Evolutionary conservation across 2,113 vertebrate species (phyloP).

Genomic region (Carassius gibelio): DNA sequence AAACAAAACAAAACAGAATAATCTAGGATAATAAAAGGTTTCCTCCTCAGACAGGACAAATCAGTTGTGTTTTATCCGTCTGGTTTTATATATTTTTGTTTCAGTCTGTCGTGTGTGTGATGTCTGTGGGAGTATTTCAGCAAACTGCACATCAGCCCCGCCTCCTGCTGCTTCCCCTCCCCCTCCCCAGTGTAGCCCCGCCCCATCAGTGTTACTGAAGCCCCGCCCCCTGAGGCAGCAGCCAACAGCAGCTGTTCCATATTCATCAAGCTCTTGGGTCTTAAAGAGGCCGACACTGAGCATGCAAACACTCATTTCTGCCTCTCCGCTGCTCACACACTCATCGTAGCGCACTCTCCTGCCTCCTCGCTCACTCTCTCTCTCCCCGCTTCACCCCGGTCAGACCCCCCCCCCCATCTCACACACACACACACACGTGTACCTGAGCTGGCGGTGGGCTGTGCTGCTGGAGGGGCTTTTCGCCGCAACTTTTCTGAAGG

Average conservation of each 20-base stretch:
- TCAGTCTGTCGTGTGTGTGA: too few relatives aligned
- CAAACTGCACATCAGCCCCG: too few relatives aligned
- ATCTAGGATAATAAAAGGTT: too few relatives aligned
- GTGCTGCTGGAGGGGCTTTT: constrained; percentile 68
- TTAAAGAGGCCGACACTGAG: constrained; percentile 93
- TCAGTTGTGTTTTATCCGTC: too few relatives aligned
- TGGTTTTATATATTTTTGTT: too few relatives aligned
- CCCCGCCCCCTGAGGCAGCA: constrained; percentile 90
- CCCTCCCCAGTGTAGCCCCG: constrained; percentile 49
- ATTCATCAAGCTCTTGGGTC: constrained; percentile 91
- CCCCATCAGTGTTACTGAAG: constrained; percentile 85
- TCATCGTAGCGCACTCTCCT: constrained; percentile 77
- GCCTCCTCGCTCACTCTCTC: constrained; percentile 42
- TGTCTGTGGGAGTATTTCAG: too few relatives aligned
- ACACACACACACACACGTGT: too few relatives aligned
- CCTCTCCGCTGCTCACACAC: constrained; percentile 77
- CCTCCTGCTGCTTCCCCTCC: too few relatives aligned
- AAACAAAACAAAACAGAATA: too few relatives aligned
- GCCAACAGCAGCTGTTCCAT: constrained; percentile 93
- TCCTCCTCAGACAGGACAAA: too few relatives aligned
- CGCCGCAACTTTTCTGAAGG: constrained; percentile 65
- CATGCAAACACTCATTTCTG: constrained; percentile 86
- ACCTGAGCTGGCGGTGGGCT: constrained; percentile 46
- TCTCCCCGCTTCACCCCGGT: too few relatives aligned
- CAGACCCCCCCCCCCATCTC: too few relatives aligned